Evolutionary conservation across 2,797 vertebrate genomes (phyloP), one percentile per base, ranked within the genome.

Genomic region (Coracias cyanogaster): DNA sequence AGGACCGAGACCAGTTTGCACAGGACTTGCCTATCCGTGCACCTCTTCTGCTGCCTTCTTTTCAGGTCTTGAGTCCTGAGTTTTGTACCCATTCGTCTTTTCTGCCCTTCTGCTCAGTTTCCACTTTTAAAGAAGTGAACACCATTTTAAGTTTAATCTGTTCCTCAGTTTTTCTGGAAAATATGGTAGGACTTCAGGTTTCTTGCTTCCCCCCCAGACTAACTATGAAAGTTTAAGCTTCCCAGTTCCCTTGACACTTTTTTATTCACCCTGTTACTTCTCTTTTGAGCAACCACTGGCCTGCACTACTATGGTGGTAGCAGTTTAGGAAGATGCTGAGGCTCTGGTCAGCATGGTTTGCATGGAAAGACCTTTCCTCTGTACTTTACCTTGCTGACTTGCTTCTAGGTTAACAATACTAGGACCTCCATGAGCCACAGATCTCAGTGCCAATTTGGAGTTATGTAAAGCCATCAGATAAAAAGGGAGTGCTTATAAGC

Each of bases 141-240:
- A 1, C 10, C 29, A 18, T n/a, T 71, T 79, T 71, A 33, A 64
- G 25, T 55, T 83, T 55, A 10, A 26, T 64, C 26, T 46, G 6
- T 48, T 91, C 11, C 7, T 46, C 15, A 5, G 12, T 69, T 69
- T 89, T 55, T 39, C 29, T 46, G n/a, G 26, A 66, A 82, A 79
- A 49, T 41, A 8, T 5, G 66, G 16, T 26, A 66, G 41, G 25
- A 81, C 35, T 51, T 76, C 37, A 52, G 29, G 48, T 78, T 73
- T 60, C 15, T 35, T 29, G 6, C 10, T 43, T 3, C 4, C 7
- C 39, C 3, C 2, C 2, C 3, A 33, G 58, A 41, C 33, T 3
- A 41, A n/a, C 13, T 28, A 72, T 12, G 21, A 54, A 35, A 22
- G 19, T 61, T 61, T 86, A 54, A 74, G 17, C 26, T 65, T 43